A percentile compares a stretch with the other conserved stretches of the same genome.
These are phyloP conservation scores for Brachionichthys hirsutus DNA, from an alignment of 2,113 vertebrate genomes.

Conservation along the genomic window DNA sequence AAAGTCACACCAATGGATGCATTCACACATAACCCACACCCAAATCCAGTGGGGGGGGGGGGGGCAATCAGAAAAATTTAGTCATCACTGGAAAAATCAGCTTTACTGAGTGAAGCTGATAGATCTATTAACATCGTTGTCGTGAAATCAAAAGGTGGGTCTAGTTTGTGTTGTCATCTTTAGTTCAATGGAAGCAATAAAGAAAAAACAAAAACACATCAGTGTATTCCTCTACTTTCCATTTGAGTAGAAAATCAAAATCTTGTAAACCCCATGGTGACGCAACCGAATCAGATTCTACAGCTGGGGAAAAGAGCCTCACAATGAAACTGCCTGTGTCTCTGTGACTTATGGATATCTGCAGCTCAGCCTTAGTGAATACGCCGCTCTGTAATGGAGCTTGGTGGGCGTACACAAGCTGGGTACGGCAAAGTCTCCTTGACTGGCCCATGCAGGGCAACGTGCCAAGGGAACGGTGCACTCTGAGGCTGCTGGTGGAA, in stretches of 20 bases:
- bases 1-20: slow-evolving; percentile 2
- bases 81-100: slow-evolving; percentile 74
- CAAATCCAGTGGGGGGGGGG: slow-evolving; percentile 36
- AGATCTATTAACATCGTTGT: too few relatives aligned
- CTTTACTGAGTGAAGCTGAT: slow-evolving; percentile 32
- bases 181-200: not conserved
- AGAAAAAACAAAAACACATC: not conserved
- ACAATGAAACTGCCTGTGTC: slow-evolving; percentile 59
- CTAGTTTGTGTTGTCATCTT: not conserved
- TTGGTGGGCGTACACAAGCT: slow-evolving; percentile 40
- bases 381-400: slow-evolving; percentile 50
- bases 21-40: slow-evolving; percentile 29
- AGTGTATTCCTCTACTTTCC: slow-evolving; percentile 22
- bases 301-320: slow-evolving; percentile 35
- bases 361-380: slow-evolving; percentile 49
- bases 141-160: too few relatives aligned
- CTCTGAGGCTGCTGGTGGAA: slow-evolving; percentile 26
- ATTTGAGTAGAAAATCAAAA: slow-evolving; percentile 30
- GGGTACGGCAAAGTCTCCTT: slow-evolving; percentile 38
- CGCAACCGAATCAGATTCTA: slow-evolving; percentile 43
- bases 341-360: slow-evolving; percentile 57
- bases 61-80: slow-evolving; percentile 60
- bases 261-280: slow-evolving; percentile 32
- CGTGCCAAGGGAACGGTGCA: slow-evolving; percentile 40
- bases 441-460: slow-evolving; percentile 36